phyloP scores from a whole-genome alignment of 2,888 invertebrate species.

The Aspidapion aeneum region DNA sequence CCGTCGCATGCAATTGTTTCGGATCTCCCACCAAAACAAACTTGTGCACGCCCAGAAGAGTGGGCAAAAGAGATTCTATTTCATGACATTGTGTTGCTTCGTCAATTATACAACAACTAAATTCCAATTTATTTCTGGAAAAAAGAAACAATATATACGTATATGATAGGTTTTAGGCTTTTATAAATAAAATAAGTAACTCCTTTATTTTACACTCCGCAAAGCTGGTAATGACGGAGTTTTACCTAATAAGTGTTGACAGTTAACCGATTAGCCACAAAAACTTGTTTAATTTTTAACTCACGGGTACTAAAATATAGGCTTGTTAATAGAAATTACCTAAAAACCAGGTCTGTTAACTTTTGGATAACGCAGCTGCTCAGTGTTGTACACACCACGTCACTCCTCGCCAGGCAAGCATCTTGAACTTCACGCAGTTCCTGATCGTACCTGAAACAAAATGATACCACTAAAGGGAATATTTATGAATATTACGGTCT shows the following conservation, averaged over 20 bases:
- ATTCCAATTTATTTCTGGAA: slow-evolving; percentile 28
- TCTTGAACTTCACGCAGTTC: slow-evolving; percentile 28
- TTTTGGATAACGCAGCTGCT: slow-evolving; percentile 29
- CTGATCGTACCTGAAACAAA: slow-evolving; percentile 25
- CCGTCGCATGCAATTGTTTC: slow-evolving; percentile 78
- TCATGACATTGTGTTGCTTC: slow-evolving; percentile 88
- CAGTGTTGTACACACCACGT: slow-evolving; percentile 33
- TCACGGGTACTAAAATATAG: no score
- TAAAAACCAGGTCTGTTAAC: slow-evolving; percentile 22
- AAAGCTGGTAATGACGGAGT: no score
- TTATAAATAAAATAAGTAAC: no score
- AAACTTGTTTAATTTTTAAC: no score
- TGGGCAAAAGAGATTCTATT: slow-evolving; percentile 75
- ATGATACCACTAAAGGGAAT: no score
- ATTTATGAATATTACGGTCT: no score
- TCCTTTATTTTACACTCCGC: no score
- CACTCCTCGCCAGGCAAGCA: slow-evolving; percentile 25
- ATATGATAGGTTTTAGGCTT: no score
- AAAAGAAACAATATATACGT: no score
- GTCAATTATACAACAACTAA: slow-evolving; percentile 71
- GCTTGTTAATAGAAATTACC: no score
- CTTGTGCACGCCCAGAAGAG: slow-evolving; percentile 69
- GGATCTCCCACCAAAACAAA: slow-evolving; percentile 86
- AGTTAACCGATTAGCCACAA: no score
- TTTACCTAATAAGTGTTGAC: no score